Evolutionary conservation across 2,113 vertebrate genomes (phyloP).

Genomic region (Limanda limanda): DNA sequence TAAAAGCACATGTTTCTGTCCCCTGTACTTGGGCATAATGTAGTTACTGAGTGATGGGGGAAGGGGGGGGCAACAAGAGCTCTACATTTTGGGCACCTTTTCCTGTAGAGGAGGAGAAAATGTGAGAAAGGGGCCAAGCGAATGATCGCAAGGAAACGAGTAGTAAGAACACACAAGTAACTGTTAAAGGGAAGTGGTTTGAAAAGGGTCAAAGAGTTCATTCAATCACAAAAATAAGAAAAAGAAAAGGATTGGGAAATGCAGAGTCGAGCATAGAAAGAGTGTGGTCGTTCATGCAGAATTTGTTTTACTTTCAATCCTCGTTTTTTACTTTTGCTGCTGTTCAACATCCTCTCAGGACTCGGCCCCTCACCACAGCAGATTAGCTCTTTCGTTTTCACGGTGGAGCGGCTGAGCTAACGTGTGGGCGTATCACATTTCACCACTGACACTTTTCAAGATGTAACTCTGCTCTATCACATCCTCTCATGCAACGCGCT

Average conservation of each 20-base stretch:
- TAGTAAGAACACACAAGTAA: not conserved
- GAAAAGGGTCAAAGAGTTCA: not conserved
- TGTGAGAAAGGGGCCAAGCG: conserved; percentile 9
- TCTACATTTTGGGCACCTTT: conserved; percentile 30
- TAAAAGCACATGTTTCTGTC: conserved; percentile 74
- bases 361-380: conserved; percentile 2
- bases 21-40: conserved; percentile 40
- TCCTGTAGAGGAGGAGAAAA: conserved; percentile 22
- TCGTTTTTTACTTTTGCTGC: conserved; percentile 29
- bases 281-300: not conserved
- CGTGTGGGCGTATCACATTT: conserved; percentile 63
- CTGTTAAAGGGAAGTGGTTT: not conserved
- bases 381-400: conserved; percentile 52
- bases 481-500: conserved; percentile 40
- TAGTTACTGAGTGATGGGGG: conserved; percentile 43
- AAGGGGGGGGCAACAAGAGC: conserved; percentile 24
- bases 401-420: conserved; percentile 25
- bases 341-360: conserved; percentile 41
- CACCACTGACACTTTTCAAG: conserved; percentile 57
- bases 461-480: conserved; percentile 53
- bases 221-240: not conserved
- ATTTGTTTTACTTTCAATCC: not conserved
- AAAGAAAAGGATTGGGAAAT: not conserved
- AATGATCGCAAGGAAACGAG: conserved; percentile 9
- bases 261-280: not conserved